These are phyloP conservation scores for Athripsodes cinereus DNA, from an alignment of 2,888 invertebrate genomes.

Conservation along the genomic window DNA sequence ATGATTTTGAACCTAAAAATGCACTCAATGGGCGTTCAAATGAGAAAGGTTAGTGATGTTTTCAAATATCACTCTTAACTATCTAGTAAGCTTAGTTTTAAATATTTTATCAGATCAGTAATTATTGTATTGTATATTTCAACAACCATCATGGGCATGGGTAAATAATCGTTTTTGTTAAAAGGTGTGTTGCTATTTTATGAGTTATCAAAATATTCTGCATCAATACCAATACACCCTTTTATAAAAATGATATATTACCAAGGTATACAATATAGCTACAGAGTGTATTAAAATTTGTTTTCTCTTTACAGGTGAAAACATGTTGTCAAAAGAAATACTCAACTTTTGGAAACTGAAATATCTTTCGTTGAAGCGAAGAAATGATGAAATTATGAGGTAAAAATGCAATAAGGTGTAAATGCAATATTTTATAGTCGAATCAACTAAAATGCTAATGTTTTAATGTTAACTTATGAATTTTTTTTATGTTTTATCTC, in stretches of 20 bases:
- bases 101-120: too few relatives aligned
- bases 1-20: background rate
- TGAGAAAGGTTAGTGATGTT: background rate
- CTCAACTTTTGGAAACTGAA: slow-evolving; percentile 21
- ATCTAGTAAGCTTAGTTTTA: too few relatives aligned
- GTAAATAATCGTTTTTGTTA: too few relatives aligned
- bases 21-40: background rate
- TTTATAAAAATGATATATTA: too few relatives aligned
- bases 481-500: background rate
- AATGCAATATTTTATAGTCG: background rate
- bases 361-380: slow-evolving; percentile 17
- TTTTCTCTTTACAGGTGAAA: background rate
- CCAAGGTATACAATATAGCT: too few relatives aligned
- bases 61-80: too few relatives aligned
- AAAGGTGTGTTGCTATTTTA: too few relatives aligned
- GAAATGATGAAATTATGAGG: slow-evolving; percentile 11
- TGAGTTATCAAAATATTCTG: too few relatives aligned
- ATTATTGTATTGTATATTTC: too few relatives aligned
- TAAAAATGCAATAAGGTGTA: background rate
- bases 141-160: too few relatives aligned
- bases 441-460: background rate
- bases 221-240: too few relatives aligned
- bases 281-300: too few relatives aligned
- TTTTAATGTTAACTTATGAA: background rate
- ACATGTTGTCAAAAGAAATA: background rate